Percentiles rank a stretch among this genome's conserved stretches.
Evolutionary conservation across 2,888 invertebrate genomes (phyloP).

Genomic region (Andrena chrysosceles): DNA sequence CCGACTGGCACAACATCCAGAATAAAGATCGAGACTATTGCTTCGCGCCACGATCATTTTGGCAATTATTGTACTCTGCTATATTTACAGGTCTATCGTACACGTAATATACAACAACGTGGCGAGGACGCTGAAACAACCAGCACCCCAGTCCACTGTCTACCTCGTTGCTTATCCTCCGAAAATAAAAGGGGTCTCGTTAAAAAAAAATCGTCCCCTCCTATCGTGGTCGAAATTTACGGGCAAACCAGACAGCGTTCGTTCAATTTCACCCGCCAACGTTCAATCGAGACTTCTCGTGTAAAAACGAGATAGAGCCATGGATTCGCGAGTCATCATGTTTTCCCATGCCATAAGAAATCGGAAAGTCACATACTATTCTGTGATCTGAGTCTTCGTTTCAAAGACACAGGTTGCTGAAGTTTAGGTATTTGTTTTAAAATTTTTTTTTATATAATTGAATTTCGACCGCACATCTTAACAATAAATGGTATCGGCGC

Average conservation of each 20-base stretch:
- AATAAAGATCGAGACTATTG: constrained; percentile 59
- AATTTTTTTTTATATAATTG: too few relatives aligned
- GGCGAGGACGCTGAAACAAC: constrained; percentile 31
- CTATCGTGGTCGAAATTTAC: constrained; percentile 20
- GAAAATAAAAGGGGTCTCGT: constrained; percentile 8
- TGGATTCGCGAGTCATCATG: too few relatives aligned
- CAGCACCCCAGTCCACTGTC: constrained; percentile 2
- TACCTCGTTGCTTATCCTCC: constrained; percentile 5
- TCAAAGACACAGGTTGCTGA: too few relatives aligned
- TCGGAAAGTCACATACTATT: too few relatives aligned
- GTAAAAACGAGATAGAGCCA: background rate
- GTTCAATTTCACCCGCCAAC: too few relatives aligned
- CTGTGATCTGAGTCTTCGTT: too few relatives aligned
- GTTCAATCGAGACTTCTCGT: background rate
- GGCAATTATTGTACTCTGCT: constrained; percentile 75
- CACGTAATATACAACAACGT: constrained; percentile 52
- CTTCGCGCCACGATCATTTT: constrained; percentile 65
- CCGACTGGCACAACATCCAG: constrained; percentile 52
- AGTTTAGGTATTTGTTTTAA: too few relatives aligned
- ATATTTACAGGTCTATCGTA: constrained; percentile 70
- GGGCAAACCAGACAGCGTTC: constrained; percentile 8
- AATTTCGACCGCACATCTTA: too few relatives aligned
- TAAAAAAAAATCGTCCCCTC: constrained; percentile 13
- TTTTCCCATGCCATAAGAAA: too few relatives aligned
- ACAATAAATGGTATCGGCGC: too few relatives aligned